Conservation (phyloP, 2,113 vertebrate genomes). For the Mus musculus region DNA sequence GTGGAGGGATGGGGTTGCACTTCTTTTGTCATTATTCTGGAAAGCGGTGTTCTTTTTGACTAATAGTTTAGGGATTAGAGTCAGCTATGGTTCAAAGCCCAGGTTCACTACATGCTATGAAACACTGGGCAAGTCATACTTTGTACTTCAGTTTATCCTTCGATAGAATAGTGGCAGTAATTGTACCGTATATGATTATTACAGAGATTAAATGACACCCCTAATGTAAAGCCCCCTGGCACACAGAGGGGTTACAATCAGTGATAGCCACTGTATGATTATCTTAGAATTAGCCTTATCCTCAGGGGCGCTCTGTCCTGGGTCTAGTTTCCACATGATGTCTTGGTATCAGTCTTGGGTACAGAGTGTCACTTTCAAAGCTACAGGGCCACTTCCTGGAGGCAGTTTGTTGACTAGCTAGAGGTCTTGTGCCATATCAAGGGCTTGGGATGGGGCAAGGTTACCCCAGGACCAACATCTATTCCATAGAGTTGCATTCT, state of each 20-base stretch:
- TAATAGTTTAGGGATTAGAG: not conserved
- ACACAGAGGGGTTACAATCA: not conserved
- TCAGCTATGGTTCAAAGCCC: not conserved
- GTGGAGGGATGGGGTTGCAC: not conserved
- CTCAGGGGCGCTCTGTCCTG: not conserved
- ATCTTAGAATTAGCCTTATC: not conserved
- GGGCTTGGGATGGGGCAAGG: not conserved
- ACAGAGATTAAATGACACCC: not conserved
- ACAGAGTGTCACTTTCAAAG: accelerated
- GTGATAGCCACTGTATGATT: not conserved
- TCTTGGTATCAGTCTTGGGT: not conserved
- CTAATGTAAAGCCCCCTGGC: not conserved
- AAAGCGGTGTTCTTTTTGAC: not conserved
- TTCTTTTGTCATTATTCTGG: not conserved
- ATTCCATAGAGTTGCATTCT: not conserved
- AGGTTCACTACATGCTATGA: not conserved
- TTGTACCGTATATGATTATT: not conserved
- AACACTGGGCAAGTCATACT: not conserved
- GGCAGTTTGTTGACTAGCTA: not conserved
- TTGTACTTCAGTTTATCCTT: not conserved
- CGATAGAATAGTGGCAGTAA: not conserved
- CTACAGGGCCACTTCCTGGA: not conserved
- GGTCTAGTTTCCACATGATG: not conserved
- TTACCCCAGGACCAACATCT: not conserved
- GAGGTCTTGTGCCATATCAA: not conserved